Base-by-base conservation (phyloP, 2,113 vertebrate genomes). In the Aplodontia rufa region DNA sequence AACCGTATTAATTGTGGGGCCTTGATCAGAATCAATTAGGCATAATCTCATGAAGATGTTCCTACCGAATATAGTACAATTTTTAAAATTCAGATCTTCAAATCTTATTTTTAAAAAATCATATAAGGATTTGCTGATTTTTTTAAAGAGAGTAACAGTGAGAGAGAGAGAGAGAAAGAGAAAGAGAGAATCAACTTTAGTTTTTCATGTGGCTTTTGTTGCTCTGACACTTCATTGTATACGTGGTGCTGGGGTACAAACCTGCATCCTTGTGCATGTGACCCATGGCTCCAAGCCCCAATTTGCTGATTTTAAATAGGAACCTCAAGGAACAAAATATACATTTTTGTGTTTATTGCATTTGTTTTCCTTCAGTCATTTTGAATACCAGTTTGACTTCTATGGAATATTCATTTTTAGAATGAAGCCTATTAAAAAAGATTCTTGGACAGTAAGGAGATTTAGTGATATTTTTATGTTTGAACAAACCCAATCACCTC, bases 391-490 rank as follows among this genome's bases (percentile, higher is more conserved):
- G 13, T 75, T 81, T 45, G 6, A 96, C n/a, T 81, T 89, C 32
- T 55, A 69, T 64, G 72, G 62, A 58, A 62, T 72, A 92, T 28
- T 88, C 45, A 51, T 30, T 97, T 64, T 76, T 80, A 87, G 24
- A 90, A 83, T 75, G 53, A 53, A 92, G 26, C 75, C 58, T 71
- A 55, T 51, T 66, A 75, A 72, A 71, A 74, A 83, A 37, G 35
- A 96, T 75, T 93, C 30, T 81, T 68, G 82, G 42, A 62, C 28
- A 82, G 64, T 60, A 91, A 91, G 62, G 82, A 95, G 60, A 81
- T 51, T 53, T 53, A 85, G 20, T 81, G 32, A 32, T 74, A 84
- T 78, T 87, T 92, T 96, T 51, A n/a, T 95, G 37, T 66, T n/a
- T 81, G 78, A 91, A 94, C 76, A 97, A 81, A 85, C 42, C 22